Base-by-base conservation (phyloP, 1,140 invertebrate genomes). In the Trichoplusia ni region DNA sequence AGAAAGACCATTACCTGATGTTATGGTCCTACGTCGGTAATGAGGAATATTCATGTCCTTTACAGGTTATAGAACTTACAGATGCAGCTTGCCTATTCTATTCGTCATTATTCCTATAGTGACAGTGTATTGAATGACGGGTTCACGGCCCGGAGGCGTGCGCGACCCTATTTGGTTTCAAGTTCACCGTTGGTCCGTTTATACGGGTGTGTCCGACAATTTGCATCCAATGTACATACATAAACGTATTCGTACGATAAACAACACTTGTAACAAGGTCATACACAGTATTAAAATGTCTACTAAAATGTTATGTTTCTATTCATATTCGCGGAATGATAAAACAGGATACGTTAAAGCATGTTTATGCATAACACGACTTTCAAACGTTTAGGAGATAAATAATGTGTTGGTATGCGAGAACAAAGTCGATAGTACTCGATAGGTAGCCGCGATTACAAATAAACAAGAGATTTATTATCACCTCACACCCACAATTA, bases 161-260 rank as follows among this genome's bases (percentile, higher is more conserved):
- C 35, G 44, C 56, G 70, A 69, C 67, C 67, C 58, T 64, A 78
- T 81, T 80, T 49, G 16, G 46, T 68, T 69, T 71, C 72, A 81
- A 78, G 77, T 81, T 81, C 72, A 76, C 53, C 70, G 72, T 74
- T 70, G 49, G 37, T 64, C 40, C 56, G 35, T 38, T 63, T 35
- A 46, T 35, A 63, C 59, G 70, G 73, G 73, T 72, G 73, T 71
- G 70, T 58, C 62, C 67, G 54, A 71, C 67, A 78, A 82, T 83
- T 81, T 81, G 73, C 78, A 82, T 79, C 69, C 71, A 82, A 82
- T 83, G 67, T 49, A 38, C 14, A 19, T 37, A 14, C 23, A 37
- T 29, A 18, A 18, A 23, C 14, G 13, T 44, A 35, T 46, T 35
- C 11, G 21, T 35, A 13, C 38, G 33, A 54, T 38, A 14, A 54